These are phyloP conservation scores for Gambelia wislizenii DNA, from an alignment of 2,797 vertebrate species.

Conservation along the genomic window DNA sequence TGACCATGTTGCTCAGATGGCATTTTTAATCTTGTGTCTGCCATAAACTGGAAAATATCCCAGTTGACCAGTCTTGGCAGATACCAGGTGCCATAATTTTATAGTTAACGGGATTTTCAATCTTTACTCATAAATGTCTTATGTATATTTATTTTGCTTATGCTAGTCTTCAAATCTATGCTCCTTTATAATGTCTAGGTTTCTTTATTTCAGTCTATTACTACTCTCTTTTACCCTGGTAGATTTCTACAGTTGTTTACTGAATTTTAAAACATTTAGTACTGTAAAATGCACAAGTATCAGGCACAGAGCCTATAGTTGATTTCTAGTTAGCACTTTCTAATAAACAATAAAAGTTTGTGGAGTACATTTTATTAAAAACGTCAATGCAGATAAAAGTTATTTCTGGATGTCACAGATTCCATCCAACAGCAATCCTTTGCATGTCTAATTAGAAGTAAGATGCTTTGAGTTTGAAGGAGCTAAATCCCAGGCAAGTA, in stretches of 20 bases:
- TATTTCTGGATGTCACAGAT: not conserved
- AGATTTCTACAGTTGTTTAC: not conserved
- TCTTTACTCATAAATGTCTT: conserved; percentile 19
- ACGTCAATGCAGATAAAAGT: not conserved
- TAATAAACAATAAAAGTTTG: not conserved
- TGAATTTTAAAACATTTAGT: not conserved
- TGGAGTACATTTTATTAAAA: not conserved
- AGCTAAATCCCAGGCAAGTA: not conserved
- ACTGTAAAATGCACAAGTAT: not conserved
- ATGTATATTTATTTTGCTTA: conserved; percentile 15
- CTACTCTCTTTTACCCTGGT: not conserved
- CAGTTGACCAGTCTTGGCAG: not conserved
- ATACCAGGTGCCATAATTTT: conserved; percentile 14
- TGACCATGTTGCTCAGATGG: conserved; percentile 25
- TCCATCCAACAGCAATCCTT: not conserved
- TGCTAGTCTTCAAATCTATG: not conserved
- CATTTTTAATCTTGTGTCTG: conserved; percentile 22
- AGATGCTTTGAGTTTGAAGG: not conserved
- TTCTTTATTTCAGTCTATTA: not conserved
- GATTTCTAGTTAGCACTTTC: not conserved
- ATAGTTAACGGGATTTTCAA: conserved; percentile 12
- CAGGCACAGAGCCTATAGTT: not conserved
- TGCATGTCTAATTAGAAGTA: not conserved
- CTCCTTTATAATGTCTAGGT: conserved; percentile 17
- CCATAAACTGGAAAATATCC: conserved; percentile 22